phyloP scores from a whole-genome alignment of 2,888 invertebrate species.

The Machimus atricapillus region DNA sequence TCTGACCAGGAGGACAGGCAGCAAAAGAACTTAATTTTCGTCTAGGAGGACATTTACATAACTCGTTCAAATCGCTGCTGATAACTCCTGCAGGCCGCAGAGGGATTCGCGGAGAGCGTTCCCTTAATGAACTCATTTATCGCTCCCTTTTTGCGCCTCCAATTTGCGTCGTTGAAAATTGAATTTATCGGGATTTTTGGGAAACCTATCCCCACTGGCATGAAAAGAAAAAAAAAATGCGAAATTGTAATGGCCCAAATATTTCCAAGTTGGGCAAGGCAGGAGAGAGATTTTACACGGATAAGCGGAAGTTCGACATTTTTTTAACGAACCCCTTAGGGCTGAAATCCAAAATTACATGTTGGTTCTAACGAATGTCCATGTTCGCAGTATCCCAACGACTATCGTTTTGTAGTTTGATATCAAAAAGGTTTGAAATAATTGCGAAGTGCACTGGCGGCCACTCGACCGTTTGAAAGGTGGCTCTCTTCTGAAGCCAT shows the following conservation, averaged over 20 bases:
- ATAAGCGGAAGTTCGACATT: background rate
- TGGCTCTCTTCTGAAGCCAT: background rate
- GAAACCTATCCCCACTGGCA: background rate
- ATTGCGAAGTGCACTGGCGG: background rate
- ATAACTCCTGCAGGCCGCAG: background rate
- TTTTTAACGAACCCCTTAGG: background rate
- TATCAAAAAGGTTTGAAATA: background rate
- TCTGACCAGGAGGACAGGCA: background rate
- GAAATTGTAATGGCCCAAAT: background rate
- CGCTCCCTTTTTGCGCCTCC: background rate
- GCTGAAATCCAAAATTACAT: background rate
- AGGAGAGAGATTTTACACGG: background rate
- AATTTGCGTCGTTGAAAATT: background rate
- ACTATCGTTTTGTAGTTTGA: background rate
- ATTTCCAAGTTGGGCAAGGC: background rate
- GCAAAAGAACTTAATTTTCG: background rate
- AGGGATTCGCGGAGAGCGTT: background rate
- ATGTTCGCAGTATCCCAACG: background rate
- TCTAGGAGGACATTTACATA: background rate
- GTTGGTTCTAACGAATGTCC: background rate
- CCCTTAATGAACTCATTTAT: background rate
- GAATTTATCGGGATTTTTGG: background rate
- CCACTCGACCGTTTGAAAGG: background rate
- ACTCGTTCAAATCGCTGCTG: background rate
- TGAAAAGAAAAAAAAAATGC: background rate